A percentile compares a stretch with the other conserved stretches of the same genome.
These are phyloP conservation scores for Ctenochaetus hawaiiensis DNA, from an alignment of 2,797 vertebrate species.

Conservation along the genomic window DNA sequence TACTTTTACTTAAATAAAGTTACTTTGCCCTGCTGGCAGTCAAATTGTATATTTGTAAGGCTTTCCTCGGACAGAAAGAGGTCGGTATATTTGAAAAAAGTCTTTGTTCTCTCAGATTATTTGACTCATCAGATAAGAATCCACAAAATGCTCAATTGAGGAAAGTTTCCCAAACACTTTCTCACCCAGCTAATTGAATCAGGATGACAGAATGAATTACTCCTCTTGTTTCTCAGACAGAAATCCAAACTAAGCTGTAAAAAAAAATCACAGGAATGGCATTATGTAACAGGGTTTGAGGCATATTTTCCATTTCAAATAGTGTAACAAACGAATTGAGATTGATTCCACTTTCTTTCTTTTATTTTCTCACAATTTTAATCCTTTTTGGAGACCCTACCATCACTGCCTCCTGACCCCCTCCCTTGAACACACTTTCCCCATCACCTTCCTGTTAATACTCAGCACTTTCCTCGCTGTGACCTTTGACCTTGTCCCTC, in stretches of 20 bases:
- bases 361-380: not conserved
- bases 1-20: too few relatives aligned
- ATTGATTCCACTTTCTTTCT: not conserved
- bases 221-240: not conserved
- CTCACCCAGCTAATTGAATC: not conserved
- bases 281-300: not conserved
- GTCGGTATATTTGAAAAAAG: not conserved
- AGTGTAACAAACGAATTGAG: not conserved
- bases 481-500: slow-evolving; percentile 65
- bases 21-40: too few relatives aligned
- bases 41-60: too few relatives aligned
- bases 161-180: not conserved
- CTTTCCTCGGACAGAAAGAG: not conserved
- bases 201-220: not conserved
- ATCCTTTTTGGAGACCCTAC: not conserved
- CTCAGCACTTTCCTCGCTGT: slow-evolving; percentile 63
- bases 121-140: slow-evolving; percentile 4
- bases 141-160: not conserved
- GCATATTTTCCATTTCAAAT: not conserved
- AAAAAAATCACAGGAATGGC: not conserved
- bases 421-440: not conserved
- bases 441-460: slow-evolving; percentile 53
- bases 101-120: not conserved
- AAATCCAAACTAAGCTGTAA: slow-evolving; percentile 1
- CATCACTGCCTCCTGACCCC: not conserved